Evolutionary conservation across 2,888 invertebrate genomes (phyloP), one percentile per base, ranked within the genome.

Genomic region (Smittia sp.): DNA sequence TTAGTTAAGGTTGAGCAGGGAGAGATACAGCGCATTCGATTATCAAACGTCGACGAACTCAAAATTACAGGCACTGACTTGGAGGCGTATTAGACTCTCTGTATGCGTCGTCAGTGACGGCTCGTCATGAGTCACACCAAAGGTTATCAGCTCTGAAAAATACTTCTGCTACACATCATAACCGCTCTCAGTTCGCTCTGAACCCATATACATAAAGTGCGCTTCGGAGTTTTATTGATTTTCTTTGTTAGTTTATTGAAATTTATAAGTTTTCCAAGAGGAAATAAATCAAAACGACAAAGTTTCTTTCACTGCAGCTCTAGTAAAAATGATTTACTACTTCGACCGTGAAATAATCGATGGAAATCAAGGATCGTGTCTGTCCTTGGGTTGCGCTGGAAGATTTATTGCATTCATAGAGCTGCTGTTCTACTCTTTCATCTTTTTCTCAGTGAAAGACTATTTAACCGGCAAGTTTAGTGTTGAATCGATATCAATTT

Each of bases 351-450:
- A 38, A 46, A 11, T 18, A 54, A 67, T 67, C 67, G 69, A 69
- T 62, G 22, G 2, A 24, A 27, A 72, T 38, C 62, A 41, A n/a
- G 32, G 32, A 32, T 54, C 32, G 18, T 72, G 72, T 20, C 15
- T 72, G 20, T 38, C 58, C 62, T 72, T 72, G 72, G 38, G 58
- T 4, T 72, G 58, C 15, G 62, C 62, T 72, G 72, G 72, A 22
- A 72, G 62, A 62, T 58, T 72, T 72, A 72, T 72, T 38, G 58
- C 72, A n/a, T 62, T 72, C 22, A 72, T 72, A n/a, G 72, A 72
- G 62, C 62, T 72, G 15, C 20, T 58, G 38, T 62, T 72, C 24
- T 72, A 72, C 38, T n/a, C 24, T 13, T 62, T 58, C 39, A 72
- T 52, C 20, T 72, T 72, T 24, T 62, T 69, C 32, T 15, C 69